Evolutionary conservation across 2,888 invertebrate species (phyloP).

Genomic region (Adelognathus sp.): DNA sequence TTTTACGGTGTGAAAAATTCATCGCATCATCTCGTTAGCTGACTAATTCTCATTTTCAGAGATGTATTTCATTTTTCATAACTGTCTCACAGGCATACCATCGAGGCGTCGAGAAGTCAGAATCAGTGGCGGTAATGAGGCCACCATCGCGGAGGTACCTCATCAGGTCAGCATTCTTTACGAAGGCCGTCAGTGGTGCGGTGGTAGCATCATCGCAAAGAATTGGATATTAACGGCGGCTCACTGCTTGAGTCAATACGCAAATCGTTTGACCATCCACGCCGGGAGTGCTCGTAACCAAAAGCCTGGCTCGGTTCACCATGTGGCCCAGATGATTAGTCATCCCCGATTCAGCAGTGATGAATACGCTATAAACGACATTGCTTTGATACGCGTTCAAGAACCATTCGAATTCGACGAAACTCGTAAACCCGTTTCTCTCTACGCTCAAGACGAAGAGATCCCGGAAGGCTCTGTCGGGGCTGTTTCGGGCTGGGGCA

Average conservation of each 20-base stretch:
- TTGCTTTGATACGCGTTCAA: slow-evolving; percentile 27
- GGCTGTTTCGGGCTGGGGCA: slow-evolving; percentile 57
- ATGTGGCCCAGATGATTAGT: slow-evolving; percentile 79
- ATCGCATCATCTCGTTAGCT: no score
- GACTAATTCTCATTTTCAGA: no score
- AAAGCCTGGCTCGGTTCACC: slow-evolving; percentile 81
- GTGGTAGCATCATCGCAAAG: slow-evolving; percentile 82
- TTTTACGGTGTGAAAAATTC: no score
- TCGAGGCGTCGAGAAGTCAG: no score
- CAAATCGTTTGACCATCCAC: slow-evolving; percentile 79
- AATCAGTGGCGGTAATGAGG: slow-evolving; percentile 60
- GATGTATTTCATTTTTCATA: neutral
- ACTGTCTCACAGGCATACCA: slow-evolving; percentile 51
- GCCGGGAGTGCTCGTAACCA: slow-evolving; percentile 82
- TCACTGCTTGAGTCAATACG: slow-evolving; percentile 51
- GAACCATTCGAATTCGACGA: slow-evolving; percentile 35
- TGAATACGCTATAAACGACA: neutral
- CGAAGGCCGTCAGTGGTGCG: slow-evolving; percentile 82
- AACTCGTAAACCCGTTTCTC: slow-evolving; percentile 4
- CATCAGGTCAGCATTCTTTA: slow-evolving; percentile 64
- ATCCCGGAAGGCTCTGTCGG: neutral
- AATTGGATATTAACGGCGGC: slow-evolving; percentile 82
- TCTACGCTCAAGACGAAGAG: slow-evolving; percentile 21
- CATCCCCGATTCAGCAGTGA: slow-evolving; percentile 82
- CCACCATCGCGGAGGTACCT: slow-evolving; percentile 61